Evolutionary conservation across 1,140 invertebrate genomes (phyloP), one percentile per base, ranked within the genome.

Genomic region (Samia ricini): DNA sequence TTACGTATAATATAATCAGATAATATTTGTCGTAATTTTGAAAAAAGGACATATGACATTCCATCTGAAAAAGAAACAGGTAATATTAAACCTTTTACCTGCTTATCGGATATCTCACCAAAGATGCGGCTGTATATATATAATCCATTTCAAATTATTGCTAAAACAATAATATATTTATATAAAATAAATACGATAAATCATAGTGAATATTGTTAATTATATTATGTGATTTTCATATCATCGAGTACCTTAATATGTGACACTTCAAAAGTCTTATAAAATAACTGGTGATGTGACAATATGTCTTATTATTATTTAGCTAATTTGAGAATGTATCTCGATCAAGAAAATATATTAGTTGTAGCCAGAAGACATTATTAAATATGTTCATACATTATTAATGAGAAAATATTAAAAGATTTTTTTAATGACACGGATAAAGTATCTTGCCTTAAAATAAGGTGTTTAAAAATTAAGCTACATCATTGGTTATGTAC

Each of bases 91-190:
- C 10, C 15, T 48, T 48, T 48, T 2, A 48, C 12, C 36, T 48
- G 12, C 18, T 15, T 22, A 52, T n/a, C 51, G 22, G 51, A 78
- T 79, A 42, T 72, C 65, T 81, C 81, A 86, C 86, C 86, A 89
- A 89, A 89, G 86, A 88, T 74, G 77, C 78, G 85, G 83, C 82
- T 88, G 82, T 88, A 86, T 61, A 72, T 61, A 63, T 67, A 51
- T 21, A 55, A 18, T 19, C 33, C 24, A 56, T n/a, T 8, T 52
- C 15, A 8, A 19, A 19, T 52, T 52, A 8, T 20, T 10, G n/a
- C n/a, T n/a, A n/a, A n/a, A n/a, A n/a, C n/a, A n/a, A 42, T 42
- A 42, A 42, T 52, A 52, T 52, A 52, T 52, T 52, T 24, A 55
- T 55, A 22, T 21, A 26, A 33, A 57, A 21, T 19, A 19, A 36